phyloP scores from a whole-genome alignment of 2,888 invertebrate genomes.

The Melolontha melolontha region DNA sequence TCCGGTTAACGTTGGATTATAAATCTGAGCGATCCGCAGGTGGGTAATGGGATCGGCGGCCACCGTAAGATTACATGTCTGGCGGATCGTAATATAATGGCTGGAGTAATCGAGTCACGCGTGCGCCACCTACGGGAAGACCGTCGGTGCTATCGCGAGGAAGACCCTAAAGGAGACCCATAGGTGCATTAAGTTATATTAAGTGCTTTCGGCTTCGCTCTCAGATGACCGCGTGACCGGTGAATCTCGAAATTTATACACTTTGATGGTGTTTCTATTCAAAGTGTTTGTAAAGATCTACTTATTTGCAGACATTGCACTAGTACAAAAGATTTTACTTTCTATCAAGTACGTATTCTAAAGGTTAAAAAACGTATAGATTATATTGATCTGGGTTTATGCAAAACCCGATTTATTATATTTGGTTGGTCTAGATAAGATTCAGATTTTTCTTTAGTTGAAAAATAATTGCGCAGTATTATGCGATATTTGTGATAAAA shows the following conservation, averaged over 20 bases:
- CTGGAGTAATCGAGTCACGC: constrained; percentile 63
- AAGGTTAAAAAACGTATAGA: no score
- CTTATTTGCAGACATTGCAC: no score
- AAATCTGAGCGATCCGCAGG: constrained; percentile 61
- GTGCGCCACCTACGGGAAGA: constrained; percentile 49
- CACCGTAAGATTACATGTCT: constrained; percentile 64
- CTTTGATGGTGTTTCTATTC: no score
- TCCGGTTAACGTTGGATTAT: constrained; percentile 57
- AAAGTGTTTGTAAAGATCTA: no score
- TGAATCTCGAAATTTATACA: not conserved
- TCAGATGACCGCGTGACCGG: constrained; percentile 5
- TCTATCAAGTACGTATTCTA: no score
- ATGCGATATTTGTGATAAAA: no score
- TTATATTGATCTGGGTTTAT: no score
- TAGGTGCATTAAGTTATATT: constrained; percentile 29
- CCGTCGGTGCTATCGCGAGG: constrained; percentile 4
- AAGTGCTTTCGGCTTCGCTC: constrained; percentile 20
- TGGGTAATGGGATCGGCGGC: constrained; percentile 57
- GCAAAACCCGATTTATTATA: no score
- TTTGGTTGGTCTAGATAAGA: no score
- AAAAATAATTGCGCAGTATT: no score
- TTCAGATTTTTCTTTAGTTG: no score
- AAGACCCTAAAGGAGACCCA: constrained; percentile 24
- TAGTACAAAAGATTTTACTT: no score
- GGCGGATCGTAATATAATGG: constrained; percentile 64